Evolutionary conservation across 2,888 invertebrate species (phyloP), one percentile per base, ranked within the genome.

Genomic region (Shargacucullia verbasci): DNA sequence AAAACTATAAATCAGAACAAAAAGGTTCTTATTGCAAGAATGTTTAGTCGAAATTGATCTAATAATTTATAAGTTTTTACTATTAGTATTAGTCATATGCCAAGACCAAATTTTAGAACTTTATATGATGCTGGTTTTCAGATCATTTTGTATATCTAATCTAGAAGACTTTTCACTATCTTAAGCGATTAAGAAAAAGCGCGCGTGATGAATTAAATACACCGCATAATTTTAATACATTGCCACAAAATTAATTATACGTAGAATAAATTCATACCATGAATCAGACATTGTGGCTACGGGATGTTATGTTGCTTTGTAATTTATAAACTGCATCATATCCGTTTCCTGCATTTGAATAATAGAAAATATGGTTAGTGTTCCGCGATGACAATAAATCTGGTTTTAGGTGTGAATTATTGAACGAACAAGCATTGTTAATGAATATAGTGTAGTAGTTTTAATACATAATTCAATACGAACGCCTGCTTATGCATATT

Each of bases 311-410:
- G 73, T 72, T 59, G 73, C 43, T 52, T 59, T 57, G 59, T 72
- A 67, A 73, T 72, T 72, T 72, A 73, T 73, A 76, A 73, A 76
- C 73, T 72, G 61, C 57, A 61, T 63, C 56, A 75, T 64, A 76
- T 75, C 68, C 73, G 68, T 55, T 72, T 76, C 76, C 66, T 52
- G 66, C 56, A 53, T 73, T 75, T 73, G 73, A 73, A 73, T 73
- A 59, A 76, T 73, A 68, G 68, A 76, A 62, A 75, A 76, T 73
- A 52, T 76, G 68, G 73, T 59, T 63, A 63, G 53, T 58, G 58
- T 63, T 49, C 59, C 52, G 57, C 59, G 44, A 59, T 66, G 61
- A 65, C 58, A 67, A 72, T 75, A 75, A 72, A 75, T 62, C 55
- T 62, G 67, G 67, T 66, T 72, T 75, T 71, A 75, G 67, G 62